Evolutionary conservation across 1,140 invertebrate genomes (phyloP), one percentile per base, ranked within the genome.

Genomic region (Acromyrmex charruanus): DNA sequence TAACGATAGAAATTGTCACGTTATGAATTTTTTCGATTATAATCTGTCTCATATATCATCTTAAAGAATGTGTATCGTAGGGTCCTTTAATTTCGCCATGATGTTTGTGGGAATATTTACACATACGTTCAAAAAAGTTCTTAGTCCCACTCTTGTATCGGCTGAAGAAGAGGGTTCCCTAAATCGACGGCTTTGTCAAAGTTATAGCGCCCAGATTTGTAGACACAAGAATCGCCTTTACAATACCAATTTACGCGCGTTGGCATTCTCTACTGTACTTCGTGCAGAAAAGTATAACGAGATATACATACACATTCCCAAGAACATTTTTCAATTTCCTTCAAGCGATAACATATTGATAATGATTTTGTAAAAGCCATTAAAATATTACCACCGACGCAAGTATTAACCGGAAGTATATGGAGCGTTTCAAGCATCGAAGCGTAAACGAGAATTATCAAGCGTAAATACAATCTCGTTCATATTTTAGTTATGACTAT

Each of bases 131-230:
- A 28, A 14, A 82, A 71, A 58, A 80, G n/a, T 53, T 71, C 25
- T 55, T 12, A n/a, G 25, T 79, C 25, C 44, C 25, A 35, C 14
- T 31, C 12, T 51, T 2, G 3, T 14, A 58, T 31, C 59, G 6
- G 0, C 6, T 39, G 9, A 39, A 39, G 5, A 31, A 31, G 31
- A 58, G 81, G 75, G 74, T 75, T 88, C 65, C 61, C 84, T 79
- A 87, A 89, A 87, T 90, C 86, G 88, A n/a, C n/a, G 79, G 71
- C 80, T 89, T 89, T 77, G 87, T 88, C 79, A 86, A 75, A 89
- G 44, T 81, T 86, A 80, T 61, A 63, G 66, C 71, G 18, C 35
- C 28, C 66, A 85, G 74, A 90, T 85, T 85, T 75, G 81, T 53
- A 68, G 77, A 72, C 79, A 88, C 58, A 82, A 49, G 89, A 87